phyloP scores from a whole-genome alignment of 2,888 invertebrate species.

The Neelides folsomi region DNA sequence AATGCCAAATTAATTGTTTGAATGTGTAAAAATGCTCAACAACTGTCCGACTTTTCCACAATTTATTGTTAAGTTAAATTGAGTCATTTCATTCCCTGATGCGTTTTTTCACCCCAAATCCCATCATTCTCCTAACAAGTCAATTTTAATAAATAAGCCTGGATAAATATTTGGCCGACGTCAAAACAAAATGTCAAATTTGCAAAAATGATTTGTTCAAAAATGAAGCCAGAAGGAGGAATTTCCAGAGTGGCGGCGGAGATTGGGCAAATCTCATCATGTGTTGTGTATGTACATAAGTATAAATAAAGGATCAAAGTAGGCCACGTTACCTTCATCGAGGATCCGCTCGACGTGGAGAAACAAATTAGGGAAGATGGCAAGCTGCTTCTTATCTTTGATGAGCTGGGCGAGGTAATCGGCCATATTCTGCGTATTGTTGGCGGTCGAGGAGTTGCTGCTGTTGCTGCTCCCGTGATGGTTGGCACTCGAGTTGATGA shows the following conservation, averaged over 20 bases:
- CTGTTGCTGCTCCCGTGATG: neutral
- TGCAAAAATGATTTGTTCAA: neutral
- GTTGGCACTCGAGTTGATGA: no score
- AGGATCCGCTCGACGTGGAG: slow-evolving; percentile 96
- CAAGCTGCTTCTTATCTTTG: slow-evolving; percentile 99
- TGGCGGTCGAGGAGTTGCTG: slow-evolving; percentile 20
- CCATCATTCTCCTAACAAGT: no score
- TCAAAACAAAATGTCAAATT: neutral
- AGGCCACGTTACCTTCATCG: slow-evolving; percentile 77
- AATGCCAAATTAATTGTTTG: no score
- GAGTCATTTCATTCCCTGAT: no score
- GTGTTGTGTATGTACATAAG: neutral
- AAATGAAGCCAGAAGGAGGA: no score
- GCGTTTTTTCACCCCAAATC: no score
- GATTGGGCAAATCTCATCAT: neutral
- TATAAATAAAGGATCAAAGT: neutral
- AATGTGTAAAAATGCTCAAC: no score
- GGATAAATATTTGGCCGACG: neutral
- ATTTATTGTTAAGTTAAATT: no score
- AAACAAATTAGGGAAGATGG: slow-evolving; percentile 99
- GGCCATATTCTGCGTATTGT: slow-evolving; percentile 89
- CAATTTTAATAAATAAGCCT: no score
- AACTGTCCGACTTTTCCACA: no score
- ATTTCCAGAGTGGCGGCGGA: no score
- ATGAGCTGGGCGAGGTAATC: slow-evolving; percentile 99